phyloP scores from a whole-genome alignment of 1,140 invertebrate genomes.

The Drosophila takahashii region DNA sequence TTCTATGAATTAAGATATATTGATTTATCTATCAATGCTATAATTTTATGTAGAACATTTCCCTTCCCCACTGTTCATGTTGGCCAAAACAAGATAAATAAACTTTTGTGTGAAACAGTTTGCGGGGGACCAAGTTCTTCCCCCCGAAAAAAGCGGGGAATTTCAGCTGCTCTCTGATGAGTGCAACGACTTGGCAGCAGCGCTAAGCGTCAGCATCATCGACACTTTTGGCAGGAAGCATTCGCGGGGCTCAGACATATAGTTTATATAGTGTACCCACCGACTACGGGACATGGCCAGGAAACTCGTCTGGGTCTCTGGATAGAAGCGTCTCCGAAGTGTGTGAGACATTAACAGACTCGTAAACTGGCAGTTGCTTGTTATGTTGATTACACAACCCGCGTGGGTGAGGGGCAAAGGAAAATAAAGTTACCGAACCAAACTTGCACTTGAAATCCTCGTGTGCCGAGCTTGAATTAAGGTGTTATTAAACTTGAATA shows the following conservation, averaged over 20 bases:
- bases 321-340: conserved; percentile 36
- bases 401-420: conserved; percentile 28
- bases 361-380: conserved; percentile 80
- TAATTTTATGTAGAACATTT: too few relatives aligned
- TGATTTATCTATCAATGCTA: too few relatives aligned
- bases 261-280: conserved; percentile 14
- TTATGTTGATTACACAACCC: conserved; percentile 78
- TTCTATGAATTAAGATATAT: too few relatives aligned
- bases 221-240: conserved; percentile 74
- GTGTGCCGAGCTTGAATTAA: conserved; percentile 11
- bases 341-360: conserved; percentile 75
- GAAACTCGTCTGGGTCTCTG: conserved; percentile 67
- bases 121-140: not conserved
- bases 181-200: conserved; percentile 75
- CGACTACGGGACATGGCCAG: conserved; percentile 62
- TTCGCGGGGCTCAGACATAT: conserved; percentile 67
- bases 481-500: not conserved
- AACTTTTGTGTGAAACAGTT: conserved; percentile 47
- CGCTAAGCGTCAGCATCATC: conserved; percentile 62
- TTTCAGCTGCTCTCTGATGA: conserved; percentile 54
- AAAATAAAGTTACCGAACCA: conserved; percentile 53
- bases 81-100: conserved; percentile 65
- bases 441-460: conserved; percentile 48
- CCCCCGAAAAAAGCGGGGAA: not conserved
- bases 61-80: conserved; percentile 18